Base-by-base conservation (phyloP, 1,140 invertebrate species). In the Drosophila takahashii region DNA sequence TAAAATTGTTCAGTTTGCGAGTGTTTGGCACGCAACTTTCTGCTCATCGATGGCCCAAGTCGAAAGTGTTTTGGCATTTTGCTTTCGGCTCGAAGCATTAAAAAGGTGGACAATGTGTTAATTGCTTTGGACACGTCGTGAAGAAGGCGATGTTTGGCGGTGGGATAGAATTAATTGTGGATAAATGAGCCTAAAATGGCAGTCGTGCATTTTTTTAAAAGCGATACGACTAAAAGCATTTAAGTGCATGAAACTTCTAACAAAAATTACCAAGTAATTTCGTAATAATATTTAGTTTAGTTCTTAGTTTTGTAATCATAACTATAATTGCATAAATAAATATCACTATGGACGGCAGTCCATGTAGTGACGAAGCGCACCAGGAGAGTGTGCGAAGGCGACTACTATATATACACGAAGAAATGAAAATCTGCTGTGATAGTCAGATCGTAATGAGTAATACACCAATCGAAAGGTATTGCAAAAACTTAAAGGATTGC, bases 21-120 rank as follows among this genome's bases (percentile, higher is more conserved):
- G 74, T 60, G 48, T 67, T 79, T 83, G 78, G 79, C 83, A 86
- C 83, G 83, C 83, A 87, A 87, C 22, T 26, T 44, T 39, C 34
- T 22, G 53, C 44, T 57, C 54, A 58, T 59, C 77, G 47, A 79
- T 69, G 44, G 51, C 36, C 45, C 39, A 61, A 79, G 77, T 78
- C 67, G 75, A 79, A 86, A 86, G 83, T 86, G 81, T 83, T 86
- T 83, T 80, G 81, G 62, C 76, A 79, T 76, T 78, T 74, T 58
- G 48, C 42, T 51, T 56, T 34, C 3, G 37, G 32, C 16, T 42
- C n/a, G 16, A 51, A 53, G 47, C 57, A 81, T 62, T 86, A 75
- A 81, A 86, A 85, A 79, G 52, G 83, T 87, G 79, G 83, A 86
- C 81, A 89, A 87, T 89, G 83, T 87, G 83, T 87, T 87, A 87